A percentile compares a stretch with the other conserved stretches of the same genome.
Conservation (phyloP, 2,797 vertebrate genomes). For the Peromyscus eremicus region DNA sequence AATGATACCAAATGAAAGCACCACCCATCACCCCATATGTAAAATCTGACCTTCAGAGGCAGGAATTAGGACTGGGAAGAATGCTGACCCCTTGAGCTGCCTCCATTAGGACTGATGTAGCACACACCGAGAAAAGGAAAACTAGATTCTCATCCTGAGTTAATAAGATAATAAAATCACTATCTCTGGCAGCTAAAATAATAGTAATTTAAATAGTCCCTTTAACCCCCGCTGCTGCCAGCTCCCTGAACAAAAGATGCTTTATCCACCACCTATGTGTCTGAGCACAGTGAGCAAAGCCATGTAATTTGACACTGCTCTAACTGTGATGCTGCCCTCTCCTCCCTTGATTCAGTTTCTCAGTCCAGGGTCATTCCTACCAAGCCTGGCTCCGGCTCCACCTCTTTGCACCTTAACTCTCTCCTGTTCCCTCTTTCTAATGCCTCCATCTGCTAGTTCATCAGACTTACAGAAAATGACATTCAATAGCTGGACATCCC, state of each 20-base stretch:
- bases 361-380: neutral
- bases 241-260: neutral
- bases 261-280: accelerated
- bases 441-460: neutral
- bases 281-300: neutral
- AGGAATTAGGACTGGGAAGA: neutral
- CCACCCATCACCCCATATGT: neutral
- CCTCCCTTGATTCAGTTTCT: neutral
- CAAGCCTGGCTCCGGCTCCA: neutral
- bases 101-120: neutral
- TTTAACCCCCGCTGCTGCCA: neutral
- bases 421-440: neutral
- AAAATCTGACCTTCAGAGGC: neutral
- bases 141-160: neutral
- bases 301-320: neutral
- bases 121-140: neutral
- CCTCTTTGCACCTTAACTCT: neutral
- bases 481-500: neutral
- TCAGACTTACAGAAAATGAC: neutral
- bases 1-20: neutral
- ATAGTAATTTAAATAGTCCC: neutral
- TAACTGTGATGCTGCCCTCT: neutral
- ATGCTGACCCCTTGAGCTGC: neutral
- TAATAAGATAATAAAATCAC: neutral
- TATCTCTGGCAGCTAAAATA: neutral